Evolutionary conservation across 1,140 invertebrate species (phyloP).

Genomic region (Diachasmimorpha longicaudata): DNA sequence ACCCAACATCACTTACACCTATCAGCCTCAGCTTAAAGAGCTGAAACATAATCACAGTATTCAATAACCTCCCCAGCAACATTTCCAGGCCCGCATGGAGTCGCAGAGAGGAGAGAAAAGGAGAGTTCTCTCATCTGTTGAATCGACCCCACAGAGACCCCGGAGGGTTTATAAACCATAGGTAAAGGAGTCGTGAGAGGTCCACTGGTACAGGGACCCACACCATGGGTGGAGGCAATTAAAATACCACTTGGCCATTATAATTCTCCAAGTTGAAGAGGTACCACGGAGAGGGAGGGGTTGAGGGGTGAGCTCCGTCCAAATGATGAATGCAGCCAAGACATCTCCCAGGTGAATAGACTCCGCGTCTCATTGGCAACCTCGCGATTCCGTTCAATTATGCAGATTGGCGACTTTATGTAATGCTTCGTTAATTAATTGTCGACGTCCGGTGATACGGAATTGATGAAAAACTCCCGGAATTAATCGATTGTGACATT

Average conservation of each 20-base stretch:
- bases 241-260: constrained; percentile 35
- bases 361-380: neutral
- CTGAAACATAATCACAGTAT: no score
- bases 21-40: no score
- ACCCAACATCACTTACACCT: no score
- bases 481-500: neutral
- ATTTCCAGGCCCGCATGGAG: no score
- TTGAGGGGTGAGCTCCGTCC: constrained; percentile 28
- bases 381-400: constrained; percentile 38
- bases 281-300: constrained; percentile 14
- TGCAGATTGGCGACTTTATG: constrained; percentile 50
- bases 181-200: constrained; percentile 12
- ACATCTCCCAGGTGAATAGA: constrained; percentile 17
- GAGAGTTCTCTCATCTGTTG: neutral
- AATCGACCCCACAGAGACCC: neutral
- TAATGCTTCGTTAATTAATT: constrained; percentile 51
- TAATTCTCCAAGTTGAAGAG: neutral
- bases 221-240: constrained; percentile 36
- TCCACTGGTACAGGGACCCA: neutral
- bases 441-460: constrained; percentile 39
- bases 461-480: neutral
- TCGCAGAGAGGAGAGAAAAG: neutral
- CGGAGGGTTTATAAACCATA: neutral
- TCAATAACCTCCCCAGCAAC: no score
- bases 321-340: constrained; percentile 42